Conservation (phyloP, 2,888 invertebrate genomes). For the Taenaris catops region DNA sequence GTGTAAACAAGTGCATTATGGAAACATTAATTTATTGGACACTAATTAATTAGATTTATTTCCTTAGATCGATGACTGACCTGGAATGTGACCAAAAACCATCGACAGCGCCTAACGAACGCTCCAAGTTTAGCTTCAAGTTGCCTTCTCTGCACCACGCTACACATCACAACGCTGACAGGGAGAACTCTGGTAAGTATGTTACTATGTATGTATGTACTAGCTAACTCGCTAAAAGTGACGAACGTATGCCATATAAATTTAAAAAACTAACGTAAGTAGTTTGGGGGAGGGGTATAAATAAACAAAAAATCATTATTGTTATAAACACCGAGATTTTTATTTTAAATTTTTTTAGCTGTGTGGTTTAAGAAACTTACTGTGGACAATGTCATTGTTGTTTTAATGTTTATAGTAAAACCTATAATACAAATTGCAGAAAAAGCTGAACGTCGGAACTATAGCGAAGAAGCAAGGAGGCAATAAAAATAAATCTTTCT, state of each 20-base stretch:
- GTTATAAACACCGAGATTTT: background rate
- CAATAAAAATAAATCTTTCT: constrained; percentile 75
- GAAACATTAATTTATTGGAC: background rate
- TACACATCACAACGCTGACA: constrained; percentile 39
- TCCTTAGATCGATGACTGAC: constrained; percentile 78
- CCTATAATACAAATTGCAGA: constrained; percentile 46
- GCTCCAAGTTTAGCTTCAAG: constrained; percentile 84
- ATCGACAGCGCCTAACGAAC: constrained; percentile 83
- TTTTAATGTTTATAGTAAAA: too few species aligned
- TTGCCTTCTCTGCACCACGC: constrained; percentile 47
- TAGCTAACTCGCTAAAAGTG: too few species aligned
- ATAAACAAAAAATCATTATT: too few species aligned
- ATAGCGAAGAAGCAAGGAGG: constrained; percentile 93
- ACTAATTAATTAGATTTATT: background rate
- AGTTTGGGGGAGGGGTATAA: too few species aligned
- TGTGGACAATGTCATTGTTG: too few species aligned
- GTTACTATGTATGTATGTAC: too few species aligned
- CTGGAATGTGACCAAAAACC: constrained; percentile 74
- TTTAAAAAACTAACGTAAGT: too few species aligned
- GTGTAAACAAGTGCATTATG: too few species aligned
- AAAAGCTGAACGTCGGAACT: constrained; percentile 89
- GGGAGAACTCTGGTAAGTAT: constrained; percentile 36
- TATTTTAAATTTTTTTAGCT: background rate
- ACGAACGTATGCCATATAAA: too few species aligned
- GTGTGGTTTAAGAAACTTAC: too few species aligned